Percentiles rank a stretch among this genome's conserved stretches.
These are phyloP conservation scores for Zaprionus davidi DNA, from an alignment of 1,140 invertebrate species.

Conservation along the genomic window DNA sequence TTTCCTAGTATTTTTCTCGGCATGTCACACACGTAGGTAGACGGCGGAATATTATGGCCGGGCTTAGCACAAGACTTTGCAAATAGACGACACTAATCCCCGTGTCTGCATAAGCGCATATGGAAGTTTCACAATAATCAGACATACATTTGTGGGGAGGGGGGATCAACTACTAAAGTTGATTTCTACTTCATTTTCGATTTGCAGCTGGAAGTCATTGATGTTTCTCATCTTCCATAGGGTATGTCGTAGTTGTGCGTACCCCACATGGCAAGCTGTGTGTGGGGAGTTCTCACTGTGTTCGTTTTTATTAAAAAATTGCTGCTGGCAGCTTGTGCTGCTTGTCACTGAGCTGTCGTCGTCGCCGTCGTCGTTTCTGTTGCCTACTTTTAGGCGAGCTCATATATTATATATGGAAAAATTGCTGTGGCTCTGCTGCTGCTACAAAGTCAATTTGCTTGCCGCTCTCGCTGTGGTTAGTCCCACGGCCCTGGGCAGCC, in stretches of 20 bases:
- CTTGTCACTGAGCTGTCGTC: slow-evolving; percentile 67
- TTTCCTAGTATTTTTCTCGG: slow-evolving; percentile 40
- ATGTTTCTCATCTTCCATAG: not conserved
- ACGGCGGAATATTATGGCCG: slow-evolving; percentile 1
- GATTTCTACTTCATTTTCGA: not conserved
- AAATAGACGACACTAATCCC: not conserved
- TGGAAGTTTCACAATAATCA: not conserved
- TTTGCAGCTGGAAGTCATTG: not conserved
- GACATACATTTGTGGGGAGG: not conserved
- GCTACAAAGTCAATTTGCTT: slow-evolving; percentile 51
- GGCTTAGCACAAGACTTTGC: not conserved
- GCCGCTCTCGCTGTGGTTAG: slow-evolving; percentile 51
- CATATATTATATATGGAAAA: slow-evolving; percentile 59
- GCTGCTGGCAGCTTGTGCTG: slow-evolving; percentile 72
- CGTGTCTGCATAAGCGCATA: not conserved
- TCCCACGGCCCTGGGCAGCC: slow-evolving; percentile 2
- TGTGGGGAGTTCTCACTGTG: slow-evolving; percentile 9
- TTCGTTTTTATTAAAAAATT: slow-evolving; percentile 73
- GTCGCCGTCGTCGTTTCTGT: not conserved
- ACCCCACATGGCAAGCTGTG: not conserved
- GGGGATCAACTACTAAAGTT: no score
- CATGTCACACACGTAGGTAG: slow-evolving; percentile 8
- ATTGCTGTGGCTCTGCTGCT: slow-evolving; percentile 24
- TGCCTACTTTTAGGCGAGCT: slow-evolving; percentile 67
- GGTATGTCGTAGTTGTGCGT: slow-evolving; percentile 9